Conservation (phyloP, 2,888 invertebrate species). For the Cyaniris semiargus region DNA sequence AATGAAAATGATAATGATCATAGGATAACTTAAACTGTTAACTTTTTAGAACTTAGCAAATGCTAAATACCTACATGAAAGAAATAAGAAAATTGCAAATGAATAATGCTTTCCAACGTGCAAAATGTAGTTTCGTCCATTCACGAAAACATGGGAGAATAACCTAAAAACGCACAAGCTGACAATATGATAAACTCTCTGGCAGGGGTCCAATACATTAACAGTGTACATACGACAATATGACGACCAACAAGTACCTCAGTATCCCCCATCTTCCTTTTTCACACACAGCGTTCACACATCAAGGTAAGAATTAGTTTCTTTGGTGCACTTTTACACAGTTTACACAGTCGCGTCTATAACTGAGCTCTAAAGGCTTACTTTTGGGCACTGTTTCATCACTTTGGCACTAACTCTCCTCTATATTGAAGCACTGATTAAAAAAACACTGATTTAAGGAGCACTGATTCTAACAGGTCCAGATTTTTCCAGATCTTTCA, state of each 20-base stretch:
- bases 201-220: constrained; percentile 3
- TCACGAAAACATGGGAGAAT: neutral
- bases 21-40: too few relatives aligned
- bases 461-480: neutral
- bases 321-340: neutral
- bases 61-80: too few relatives aligned
- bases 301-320: neutral
- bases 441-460: neutral
- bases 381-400: neutral
- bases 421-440: neutral
- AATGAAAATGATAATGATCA: too few relatives aligned
- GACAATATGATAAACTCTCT: neutral
- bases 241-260: neutral
- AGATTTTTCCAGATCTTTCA: neutral
- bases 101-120: too few relatives aligned
- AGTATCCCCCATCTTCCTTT: neutral
- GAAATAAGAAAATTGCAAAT: too few relatives aligned
- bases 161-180: neutral
- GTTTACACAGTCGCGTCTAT: neutral
- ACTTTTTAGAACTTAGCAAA: too few relatives aligned
- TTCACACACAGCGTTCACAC: neutral
- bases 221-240: neutral
- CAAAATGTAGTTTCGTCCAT: neutral
- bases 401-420: neutral
- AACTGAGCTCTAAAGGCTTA: neutral